These are phyloP conservation scores for Saccopteryx leptura DNA, from an alignment of 2,113 vertebrate species.

Conservation along the genomic window DNA sequence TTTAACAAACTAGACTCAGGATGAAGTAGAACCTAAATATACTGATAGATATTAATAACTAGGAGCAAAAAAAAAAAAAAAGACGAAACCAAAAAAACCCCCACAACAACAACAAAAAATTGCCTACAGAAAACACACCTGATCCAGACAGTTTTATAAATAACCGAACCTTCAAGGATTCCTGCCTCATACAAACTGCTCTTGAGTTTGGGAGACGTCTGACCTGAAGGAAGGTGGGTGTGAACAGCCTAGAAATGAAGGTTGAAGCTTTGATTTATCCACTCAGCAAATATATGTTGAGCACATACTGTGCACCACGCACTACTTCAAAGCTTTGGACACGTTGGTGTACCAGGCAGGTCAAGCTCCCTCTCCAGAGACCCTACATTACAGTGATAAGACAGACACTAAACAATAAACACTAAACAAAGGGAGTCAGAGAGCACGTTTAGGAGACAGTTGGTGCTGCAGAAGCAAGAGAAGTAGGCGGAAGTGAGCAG, in stretches of 20 bases:
- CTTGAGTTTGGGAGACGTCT: neutral
- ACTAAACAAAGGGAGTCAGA: neutral
- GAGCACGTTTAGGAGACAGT: neutral
- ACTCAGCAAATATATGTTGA: rapidly evolving
- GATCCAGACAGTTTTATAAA: neutral
- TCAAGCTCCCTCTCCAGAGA: neutral
- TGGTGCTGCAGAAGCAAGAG: neutral
- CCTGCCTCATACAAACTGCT: neutral
- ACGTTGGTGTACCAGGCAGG: neutral
- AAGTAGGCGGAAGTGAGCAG: neutral
- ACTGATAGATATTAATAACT: conserved; percentile 24
- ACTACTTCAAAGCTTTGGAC: neutral
- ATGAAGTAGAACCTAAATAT: neutral
- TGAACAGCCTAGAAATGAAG: neutral
- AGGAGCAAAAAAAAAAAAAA: neutral
- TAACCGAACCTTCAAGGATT: rapidly evolving
- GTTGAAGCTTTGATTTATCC: neutral
- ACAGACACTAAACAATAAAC: neutral
- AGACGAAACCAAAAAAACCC: no score
- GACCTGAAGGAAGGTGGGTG: neutral
- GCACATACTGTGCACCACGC: rapidly evolving
- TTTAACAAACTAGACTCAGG: neutral
- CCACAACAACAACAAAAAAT: no score
- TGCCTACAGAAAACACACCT: neutral
- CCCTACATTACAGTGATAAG: neutral